phyloP scores from a whole-genome alignment of 2,113 vertebrate genomes.

The Girardinichthys multiradiatus region DNA sequence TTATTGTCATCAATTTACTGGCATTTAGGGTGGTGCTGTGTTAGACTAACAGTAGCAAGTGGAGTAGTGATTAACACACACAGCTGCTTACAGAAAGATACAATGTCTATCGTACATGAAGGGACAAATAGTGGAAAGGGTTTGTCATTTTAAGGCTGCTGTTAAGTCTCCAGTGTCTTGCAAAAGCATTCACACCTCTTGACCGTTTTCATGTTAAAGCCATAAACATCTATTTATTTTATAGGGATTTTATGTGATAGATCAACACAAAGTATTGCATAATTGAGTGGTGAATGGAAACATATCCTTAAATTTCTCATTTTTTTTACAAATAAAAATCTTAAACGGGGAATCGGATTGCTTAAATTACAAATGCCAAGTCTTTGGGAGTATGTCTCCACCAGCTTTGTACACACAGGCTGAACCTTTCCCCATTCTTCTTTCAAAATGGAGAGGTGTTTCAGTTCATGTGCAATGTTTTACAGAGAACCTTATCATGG shows the following conservation, averaged over 20 bases:
- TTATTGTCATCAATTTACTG: conserved; percentile 69
- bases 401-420: too few relatives aligned
- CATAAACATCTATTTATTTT: too few relatives aligned
- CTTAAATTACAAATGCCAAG: too few relatives aligned
- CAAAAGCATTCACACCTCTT: neutral
- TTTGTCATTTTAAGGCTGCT: conserved; percentile 10
- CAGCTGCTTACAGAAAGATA: conserved; percentile 65
- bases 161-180: neutral
- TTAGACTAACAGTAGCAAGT: conserved; percentile 64
- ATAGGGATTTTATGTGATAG: too few relatives aligned
- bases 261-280: too few relatives aligned
- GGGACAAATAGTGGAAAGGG: conserved; percentile 31
- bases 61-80: conserved; percentile 70
- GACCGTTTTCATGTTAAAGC: too few relatives aligned
- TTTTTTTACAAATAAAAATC: neutral
- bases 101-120: conserved; percentile 17
- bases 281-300: neutral
- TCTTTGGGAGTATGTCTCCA: too few relatives aligned
- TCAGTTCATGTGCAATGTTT: too few relatives aligned
- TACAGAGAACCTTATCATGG: too few relatives aligned
- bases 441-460: neutral
- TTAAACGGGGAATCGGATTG: neutral
- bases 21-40: conserved; percentile 55
- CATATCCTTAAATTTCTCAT: neutral
- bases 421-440: too few relatives aligned